Percentiles rank a stretch among this genome's conserved stretches.
Evolutionary conservation across 2,888 invertebrate genomes (phyloP).

Genomic region (Sminthurides aquaticus): DNA sequence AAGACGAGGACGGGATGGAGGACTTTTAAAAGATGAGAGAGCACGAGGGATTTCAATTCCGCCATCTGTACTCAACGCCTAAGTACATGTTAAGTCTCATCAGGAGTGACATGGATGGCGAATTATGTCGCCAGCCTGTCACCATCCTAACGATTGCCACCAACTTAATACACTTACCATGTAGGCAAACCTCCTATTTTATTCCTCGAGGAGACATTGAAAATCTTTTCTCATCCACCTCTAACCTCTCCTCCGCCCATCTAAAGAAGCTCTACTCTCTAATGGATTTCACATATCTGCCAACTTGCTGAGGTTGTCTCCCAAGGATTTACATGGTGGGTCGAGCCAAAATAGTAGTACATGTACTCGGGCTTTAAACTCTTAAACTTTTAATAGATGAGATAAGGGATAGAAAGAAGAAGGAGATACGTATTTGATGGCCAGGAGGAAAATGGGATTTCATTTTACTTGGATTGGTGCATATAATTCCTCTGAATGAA

Average conservation of each 20-base stretch:
- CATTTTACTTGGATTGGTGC: too few species aligned
- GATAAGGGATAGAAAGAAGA: too few species aligned
- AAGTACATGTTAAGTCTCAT: slow-evolving; percentile 28
- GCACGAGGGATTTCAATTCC: slow-evolving; percentile 17
- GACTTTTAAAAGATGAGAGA: slow-evolving; percentile 12
- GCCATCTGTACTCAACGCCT: slow-evolving; percentile 23
- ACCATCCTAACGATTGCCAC: slow-evolving; percentile 7
- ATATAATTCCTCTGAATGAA: too few species aligned
- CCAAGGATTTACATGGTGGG: too few species aligned
- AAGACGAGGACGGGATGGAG: slow-evolving; percentile 10
- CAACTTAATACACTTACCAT: background rate
- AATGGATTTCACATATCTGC: background rate
- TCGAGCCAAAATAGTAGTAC: too few species aligned
- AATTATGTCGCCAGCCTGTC: slow-evolving; percentile 26
- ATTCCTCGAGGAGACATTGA: background rate
- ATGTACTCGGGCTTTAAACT: too few species aligned
- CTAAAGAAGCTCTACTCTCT: background rate
- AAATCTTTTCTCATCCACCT: background rate
- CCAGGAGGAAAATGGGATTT: too few species aligned
- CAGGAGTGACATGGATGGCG: slow-evolving; percentile 26
- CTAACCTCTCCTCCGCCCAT: background rate
- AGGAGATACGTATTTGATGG: too few species aligned
- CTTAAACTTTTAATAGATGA: too few species aligned
- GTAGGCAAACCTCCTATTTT: background rate
- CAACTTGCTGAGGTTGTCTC: too few species aligned